Base-by-base conservation (phyloP, 2,113 vertebrate genomes). In the Elaphurus davidianus region DNA sequence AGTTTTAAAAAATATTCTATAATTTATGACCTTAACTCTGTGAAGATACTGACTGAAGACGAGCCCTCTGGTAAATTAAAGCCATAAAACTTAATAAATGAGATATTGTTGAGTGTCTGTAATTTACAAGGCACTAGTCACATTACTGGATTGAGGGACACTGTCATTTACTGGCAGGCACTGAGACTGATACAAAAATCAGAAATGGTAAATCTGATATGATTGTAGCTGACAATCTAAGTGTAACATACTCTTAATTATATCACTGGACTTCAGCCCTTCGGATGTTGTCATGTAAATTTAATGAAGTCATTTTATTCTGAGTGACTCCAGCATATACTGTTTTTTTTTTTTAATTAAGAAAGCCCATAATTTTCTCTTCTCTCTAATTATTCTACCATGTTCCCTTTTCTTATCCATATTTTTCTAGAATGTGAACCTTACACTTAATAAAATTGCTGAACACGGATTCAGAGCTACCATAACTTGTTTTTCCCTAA, bases 141-240 rank as follows among this genome's bases (percentile, higher is more conserved):
- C 11, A 15, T 71, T 88, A 71, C 17, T 62, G 36, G 95, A 60
- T 16, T 83, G n/a, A 96, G 84, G 87, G 54, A 82, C 17, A 45
- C 64, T 79, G 64, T 90, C 7, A n/a, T 52, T 88, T 15, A 88
- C 47, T 93, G 54, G 27, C 27, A 82, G 62, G 25, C 30, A 79
- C 40, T 36, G 33, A 10, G 59, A 45, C 60, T 81, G 97, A 52
- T 82, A 62, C 12, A 94, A 93, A 92, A 84, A 27, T 64, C 67
- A 86, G 59, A 94, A 96, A 64, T 85, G 17, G 59, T 86, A 8
- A 84, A 90, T 87, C 93, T 95, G 45, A 64, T 96, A 74, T 92
- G 82, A 97, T 95, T 96, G 62, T 23, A 96, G 11, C 13, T 94
- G 47, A 64, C 47, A 93, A 19, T 85, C 5, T 79, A 95, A 90